These are phyloP conservation scores for Pseudorhombus dupliciocellatus DNA, from an alignment of 2,113 vertebrate species.

Conservation along the genomic window DNA sequence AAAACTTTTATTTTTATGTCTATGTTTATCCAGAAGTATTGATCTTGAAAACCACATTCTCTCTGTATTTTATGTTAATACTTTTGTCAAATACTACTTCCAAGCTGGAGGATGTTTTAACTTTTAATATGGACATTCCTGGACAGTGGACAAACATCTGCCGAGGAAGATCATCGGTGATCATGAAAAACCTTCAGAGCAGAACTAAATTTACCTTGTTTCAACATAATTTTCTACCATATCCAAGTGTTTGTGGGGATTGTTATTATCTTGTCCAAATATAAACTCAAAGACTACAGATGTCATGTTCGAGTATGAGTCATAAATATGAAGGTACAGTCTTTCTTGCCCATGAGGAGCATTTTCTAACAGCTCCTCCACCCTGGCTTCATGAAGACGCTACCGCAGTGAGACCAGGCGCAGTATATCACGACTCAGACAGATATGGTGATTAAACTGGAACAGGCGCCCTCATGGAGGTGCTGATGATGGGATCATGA, in stretches of 20 bases:
- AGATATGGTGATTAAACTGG: conserved; percentile 46
- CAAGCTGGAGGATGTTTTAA: too few species aligned
- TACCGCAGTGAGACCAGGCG: conserved; percentile 23
- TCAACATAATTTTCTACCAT: not conserved
- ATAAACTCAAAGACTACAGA: not conserved
- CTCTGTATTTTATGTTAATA: too few species aligned
- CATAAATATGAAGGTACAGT: not conserved
- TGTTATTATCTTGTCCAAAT: not conserved
- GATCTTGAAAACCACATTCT: not conserved
- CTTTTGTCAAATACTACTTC: too few species aligned
- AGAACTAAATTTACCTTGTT: too few species aligned
- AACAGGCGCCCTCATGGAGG: conserved; percentile 1
- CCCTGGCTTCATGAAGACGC: conserved; percentile 21
- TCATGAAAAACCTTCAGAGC: too few species aligned
- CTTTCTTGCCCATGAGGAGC: not conserved
- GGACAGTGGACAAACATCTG: too few species aligned
- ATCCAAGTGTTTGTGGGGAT: not conserved
- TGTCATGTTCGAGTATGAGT: not conserved
- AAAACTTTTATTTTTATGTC: not conserved
- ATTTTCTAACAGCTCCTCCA: conserved; percentile 1
- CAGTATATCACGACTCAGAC: conserved; percentile 29
- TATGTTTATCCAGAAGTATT: not conserved
- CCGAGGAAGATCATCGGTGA: not conserved
- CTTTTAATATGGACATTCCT: too few species aligned
- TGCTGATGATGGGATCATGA: conserved; percentile 32